Evolutionary conservation across 2,888 invertebrate species (phyloP).

Genomic region (Tetropium fuscum): DNA sequence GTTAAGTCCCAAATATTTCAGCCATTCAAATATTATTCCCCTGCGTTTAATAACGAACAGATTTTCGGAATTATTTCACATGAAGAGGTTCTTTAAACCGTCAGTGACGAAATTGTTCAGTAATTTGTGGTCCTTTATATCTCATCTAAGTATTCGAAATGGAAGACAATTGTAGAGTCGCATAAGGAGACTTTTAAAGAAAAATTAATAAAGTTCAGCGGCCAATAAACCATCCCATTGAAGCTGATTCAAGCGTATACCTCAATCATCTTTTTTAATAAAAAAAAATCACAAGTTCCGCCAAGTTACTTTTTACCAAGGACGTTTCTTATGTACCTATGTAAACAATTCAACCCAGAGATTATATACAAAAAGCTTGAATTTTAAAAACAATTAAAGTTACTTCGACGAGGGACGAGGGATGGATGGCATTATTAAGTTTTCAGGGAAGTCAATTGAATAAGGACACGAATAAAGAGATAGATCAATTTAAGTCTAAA

Average conservation of each 20-base stretch:
- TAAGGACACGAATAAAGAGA: constrained; percentile 30
- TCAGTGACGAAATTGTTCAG: too few relatives aligned
- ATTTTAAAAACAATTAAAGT: background rate
- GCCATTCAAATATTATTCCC: too few relatives aligned
- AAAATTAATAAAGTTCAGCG: constrained; percentile 18
- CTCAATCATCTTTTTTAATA: background rate
- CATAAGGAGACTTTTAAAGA: constrained; percentile 1
- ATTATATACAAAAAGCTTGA: background rate
- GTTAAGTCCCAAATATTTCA: too few relatives aligned
- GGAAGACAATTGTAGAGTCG: background rate
- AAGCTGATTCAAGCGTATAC: constrained; percentile 9
- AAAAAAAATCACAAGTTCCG: constrained; percentile 4
- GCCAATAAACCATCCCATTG: constrained; percentile 15
- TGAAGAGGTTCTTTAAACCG: too few relatives aligned
- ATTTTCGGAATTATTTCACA: too few relatives aligned
- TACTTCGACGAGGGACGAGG: background rate
- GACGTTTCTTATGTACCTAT: too few relatives aligned
- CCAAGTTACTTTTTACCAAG: too few relatives aligned
- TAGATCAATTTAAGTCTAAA: constrained; percentile 29
- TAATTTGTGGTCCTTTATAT: too few relatives aligned
- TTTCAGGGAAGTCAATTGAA: constrained; percentile 29
- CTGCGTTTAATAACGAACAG: too few relatives aligned
- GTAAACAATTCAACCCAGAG: background rate
- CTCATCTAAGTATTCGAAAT: too few relatives aligned
- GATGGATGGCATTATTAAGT: constrained; percentile 17